These are phyloP conservation scores for Nymphalis urticae DNA, from an alignment of 2,888 invertebrate genomes.

Conservation along the genomic window DNA sequence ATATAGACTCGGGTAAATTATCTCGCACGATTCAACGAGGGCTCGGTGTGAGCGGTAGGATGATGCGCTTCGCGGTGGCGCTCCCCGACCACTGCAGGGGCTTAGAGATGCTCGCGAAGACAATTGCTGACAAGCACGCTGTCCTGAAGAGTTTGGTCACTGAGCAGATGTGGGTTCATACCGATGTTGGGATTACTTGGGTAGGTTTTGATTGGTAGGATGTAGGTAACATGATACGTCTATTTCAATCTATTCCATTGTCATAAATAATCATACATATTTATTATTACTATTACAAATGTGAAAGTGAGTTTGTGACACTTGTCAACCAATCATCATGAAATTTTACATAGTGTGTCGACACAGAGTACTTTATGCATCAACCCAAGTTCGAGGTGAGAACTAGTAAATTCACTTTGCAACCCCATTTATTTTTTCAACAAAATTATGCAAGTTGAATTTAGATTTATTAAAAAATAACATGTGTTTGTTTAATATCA, in stretches of 20 bases:
- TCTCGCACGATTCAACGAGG: slow-evolving; percentile 90
- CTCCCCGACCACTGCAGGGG: slow-evolving; percentile 88
- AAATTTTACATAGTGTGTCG: too few relatives aligned
- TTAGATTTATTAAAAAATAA: too few relatives aligned
- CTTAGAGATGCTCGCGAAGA: slow-evolving; percentile 83
- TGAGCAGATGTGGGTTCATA: slow-evolving; percentile 74
- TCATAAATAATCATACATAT: too few relatives aligned
- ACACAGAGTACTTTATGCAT: too few relatives aligned
- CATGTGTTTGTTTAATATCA: too few relatives aligned
- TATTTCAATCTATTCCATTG: background rate
- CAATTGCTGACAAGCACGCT: slow-evolving; percentile 62
- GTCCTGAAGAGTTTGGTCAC: slow-evolving; percentile 70
- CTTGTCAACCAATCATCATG: too few relatives aligned
- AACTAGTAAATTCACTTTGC: too few relatives aligned
- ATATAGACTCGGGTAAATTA: slow-evolving; percentile 89
- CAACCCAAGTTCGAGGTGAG: too few relatives aligned
- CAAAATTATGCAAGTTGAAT: too few relatives aligned
- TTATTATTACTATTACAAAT: too few relatives aligned
- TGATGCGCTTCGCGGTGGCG: slow-evolving; percentile 85
- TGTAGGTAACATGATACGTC: background rate
- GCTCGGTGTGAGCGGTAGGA: slow-evolving; percentile 87
- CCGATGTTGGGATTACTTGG: slow-evolving; percentile 69
- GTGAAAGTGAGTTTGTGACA: too few relatives aligned
- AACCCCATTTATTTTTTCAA: too few relatives aligned
- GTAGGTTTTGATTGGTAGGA: slow-evolving; percentile 52